Base-by-base conservation (phyloP, 2,888 invertebrate species). In the Meiosimyza decipiens region DNA sequence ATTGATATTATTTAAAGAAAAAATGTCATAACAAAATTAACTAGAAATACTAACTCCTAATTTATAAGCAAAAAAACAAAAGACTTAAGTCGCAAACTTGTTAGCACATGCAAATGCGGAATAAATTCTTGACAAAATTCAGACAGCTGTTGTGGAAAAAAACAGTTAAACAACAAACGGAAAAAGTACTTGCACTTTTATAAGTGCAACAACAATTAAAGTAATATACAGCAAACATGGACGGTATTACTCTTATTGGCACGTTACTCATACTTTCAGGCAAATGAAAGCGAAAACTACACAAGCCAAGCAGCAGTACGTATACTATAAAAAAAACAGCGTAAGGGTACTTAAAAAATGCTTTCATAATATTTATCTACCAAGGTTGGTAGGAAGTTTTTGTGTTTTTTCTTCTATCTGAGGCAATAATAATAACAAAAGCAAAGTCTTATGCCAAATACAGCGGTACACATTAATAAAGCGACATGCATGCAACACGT, bases 221-320 rank as follows among this genome's bases (percentile, higher is more conserved):
- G 49, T 50, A 68, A 47, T 11, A 57, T 47, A 13, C 40, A 40
- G 40, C 40, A 60, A 52, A 16, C 59, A 50, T 50, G n/a, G 18
- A 57, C 16, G 16, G 28, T 50, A 49, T 50, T 69, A 47, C 62
- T 16, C 62, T 54, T 22, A 70, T 40, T 52, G 57, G 57, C 67
- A 22, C 18, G 18, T 52, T 22, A 47, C 67, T 16, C 18, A 22
- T 67, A 54, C 70, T 70, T 62, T 70, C 70, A 63, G 54, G 59
- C 57, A 13, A 70, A 70, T 63, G 70, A 70, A 70, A 70, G 63
- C 63, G 70, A 70, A 67, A 69, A 50, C 59, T 66, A 33, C n/a
- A n/a, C n/a, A 28, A 12, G 28, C 60, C 12, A 15, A n/a, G 2
- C 33, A 33, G n/a, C 22, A n/a, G 28, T n/a, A 62, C 9, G 47